Conservation (phyloP, 2,113 vertebrate species). For the Junco hyemalis region DNA sequence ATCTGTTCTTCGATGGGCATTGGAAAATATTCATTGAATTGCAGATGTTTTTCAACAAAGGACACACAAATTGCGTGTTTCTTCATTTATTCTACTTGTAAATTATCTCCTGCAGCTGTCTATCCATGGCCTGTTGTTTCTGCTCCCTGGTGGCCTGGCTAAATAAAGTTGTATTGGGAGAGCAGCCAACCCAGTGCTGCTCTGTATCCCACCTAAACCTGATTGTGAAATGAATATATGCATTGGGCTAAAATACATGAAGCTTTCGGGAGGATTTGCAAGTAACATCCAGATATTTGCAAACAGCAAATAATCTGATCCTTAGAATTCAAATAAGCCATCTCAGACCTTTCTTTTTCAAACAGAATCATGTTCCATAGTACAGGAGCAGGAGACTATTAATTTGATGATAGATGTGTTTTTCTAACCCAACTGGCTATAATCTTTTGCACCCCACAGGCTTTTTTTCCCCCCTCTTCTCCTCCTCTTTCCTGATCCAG, state of each 20-base stretch:
- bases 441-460: background rate
- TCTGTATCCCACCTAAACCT: background rate
- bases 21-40: slow-evolving; percentile 12
- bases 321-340: background rate
- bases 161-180: background rate
- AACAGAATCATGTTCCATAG: background rate
- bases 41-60: background rate
- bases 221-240: background rate
- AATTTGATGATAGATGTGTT: background rate
- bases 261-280: slow-evolving; percentile 22
- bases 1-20: background rate
- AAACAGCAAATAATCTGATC: slow-evolving; percentile 36
- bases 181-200: background rate
- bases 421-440: background rate
- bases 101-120: background rate
- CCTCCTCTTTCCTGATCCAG: background rate
- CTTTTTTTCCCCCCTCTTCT: background rate
- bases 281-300: slow-evolving; percentile 5
- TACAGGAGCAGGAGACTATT: background rate
- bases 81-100: background rate
- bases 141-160: background rate
- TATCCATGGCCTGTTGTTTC: background rate
- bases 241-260: background rate
- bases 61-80: background rate
- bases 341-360: slow-evolving; percentile 6